phyloP scores from a whole-genome alignment of 2,888 invertebrate species.

The Anodontia alba region DNA sequence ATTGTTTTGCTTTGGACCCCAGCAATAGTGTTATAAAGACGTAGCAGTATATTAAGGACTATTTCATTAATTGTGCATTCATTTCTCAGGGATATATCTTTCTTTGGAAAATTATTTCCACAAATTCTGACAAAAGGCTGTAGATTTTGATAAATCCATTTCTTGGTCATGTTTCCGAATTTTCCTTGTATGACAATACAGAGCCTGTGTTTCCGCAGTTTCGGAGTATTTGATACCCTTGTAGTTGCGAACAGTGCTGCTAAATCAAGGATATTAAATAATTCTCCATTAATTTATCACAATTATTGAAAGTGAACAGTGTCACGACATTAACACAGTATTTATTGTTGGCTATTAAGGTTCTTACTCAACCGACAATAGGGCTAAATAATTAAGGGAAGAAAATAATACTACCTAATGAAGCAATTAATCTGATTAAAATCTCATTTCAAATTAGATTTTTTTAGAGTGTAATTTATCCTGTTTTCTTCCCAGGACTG shows the following conservation, averaged over 20 bases:
- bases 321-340: constrained; percentile 8
- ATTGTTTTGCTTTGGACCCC: no score
- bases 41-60: no score
- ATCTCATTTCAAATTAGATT: neutral
- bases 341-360: constrained; percentile 1
- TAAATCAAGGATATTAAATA: constrained; percentile 12
- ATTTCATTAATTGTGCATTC: no score
- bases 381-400: neutral
- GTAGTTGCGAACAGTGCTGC: neutral
- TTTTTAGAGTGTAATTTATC: no score
- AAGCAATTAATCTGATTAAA: neutral
- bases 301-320: constrained; percentile 12
- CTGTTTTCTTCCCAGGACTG: no score
- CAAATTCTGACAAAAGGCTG: neutral
- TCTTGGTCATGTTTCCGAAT: neutral
- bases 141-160: constrained; percentile 6
- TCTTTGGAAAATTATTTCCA: neutral
- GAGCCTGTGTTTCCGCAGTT: neutral
- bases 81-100: neutral
- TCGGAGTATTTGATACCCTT: neutral
- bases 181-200: constrained; percentile 2
- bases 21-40: no score
- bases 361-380: neutral
- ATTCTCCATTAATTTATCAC: constrained; percentile 9
- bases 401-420: neutral